Evolutionary conservation across 1,140 invertebrate genomes (phyloP), one percentile per base, ranked within the genome.

Genomic region (Elymnias hypermnestra): DNA sequence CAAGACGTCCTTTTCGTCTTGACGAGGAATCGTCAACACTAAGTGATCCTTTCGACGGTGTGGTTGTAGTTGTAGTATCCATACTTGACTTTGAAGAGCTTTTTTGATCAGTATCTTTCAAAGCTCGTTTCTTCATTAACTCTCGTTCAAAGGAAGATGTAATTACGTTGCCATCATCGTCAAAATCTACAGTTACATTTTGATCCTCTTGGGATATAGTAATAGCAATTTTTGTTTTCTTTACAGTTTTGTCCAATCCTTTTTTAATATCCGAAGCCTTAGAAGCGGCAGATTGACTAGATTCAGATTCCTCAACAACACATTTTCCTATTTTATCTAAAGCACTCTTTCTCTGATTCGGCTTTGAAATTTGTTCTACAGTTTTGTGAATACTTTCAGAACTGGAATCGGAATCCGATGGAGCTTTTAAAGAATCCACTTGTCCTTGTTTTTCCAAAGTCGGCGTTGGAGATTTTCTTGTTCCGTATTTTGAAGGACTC

Each of bases 371-470:
- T 53, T 76, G 72, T 67, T 86, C 84, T 9, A 86, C 83, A 13
- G 83, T 87, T 67, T 81, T 86, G 50, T 87, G 79, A 47, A 86
- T 73, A 52, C 81, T 86, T 61, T 87, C 84, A 17, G 86, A 87
- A 51, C 83, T 86, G 1, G 84, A 87, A 47, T 87, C 86, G 2
- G 86, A 84, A 70, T 87, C 86, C 12, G 81, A 74, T n/a, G 86
- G 84, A 7, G 72, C 79, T 57, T 81, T 87, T 53, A 70, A 74
- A 1, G 86, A 87, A 75, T 90, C 89, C 19, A 90, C 89, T 31
- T 82, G 89, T 21, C 88, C 88, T 72, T 90, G 89, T 52, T 90
- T 90, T 59, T 90, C 89, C 39, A 90, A 67, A 3, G 88, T 89
- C 1, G 89, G 88, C 0, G 89, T 89, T 22, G 87, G 87, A 5